Conservation (phyloP, 2,113 vertebrate genomes). For the Saimiri boliviensis region DNA sequence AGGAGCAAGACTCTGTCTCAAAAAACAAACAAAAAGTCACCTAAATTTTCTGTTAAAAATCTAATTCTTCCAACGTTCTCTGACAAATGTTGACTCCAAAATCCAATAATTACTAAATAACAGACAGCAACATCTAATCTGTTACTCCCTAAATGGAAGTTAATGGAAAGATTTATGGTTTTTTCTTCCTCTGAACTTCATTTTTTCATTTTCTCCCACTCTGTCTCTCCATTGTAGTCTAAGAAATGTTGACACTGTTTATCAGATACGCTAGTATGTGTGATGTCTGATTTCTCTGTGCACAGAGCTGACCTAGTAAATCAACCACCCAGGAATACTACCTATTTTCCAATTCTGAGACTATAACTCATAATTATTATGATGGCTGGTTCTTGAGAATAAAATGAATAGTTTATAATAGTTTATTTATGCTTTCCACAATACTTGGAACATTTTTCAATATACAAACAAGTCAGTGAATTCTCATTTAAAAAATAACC, state of each 20-base stretch:
- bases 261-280: background rate
- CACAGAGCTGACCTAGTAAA: background rate
- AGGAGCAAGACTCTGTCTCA: too few species aligned
- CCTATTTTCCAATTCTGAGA: background rate
- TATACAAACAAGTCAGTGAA: constrained; percentile 45
- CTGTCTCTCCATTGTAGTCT: background rate
- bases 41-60: constrained; percentile 41
- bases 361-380: background rate
- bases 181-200: background rate
- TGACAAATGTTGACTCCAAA: background rate
- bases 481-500: constrained; percentile 58
- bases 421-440: constrained; percentile 55
- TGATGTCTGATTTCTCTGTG: background rate
- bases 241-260: background rate
- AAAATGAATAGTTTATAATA: background rate
- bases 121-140: background rate
- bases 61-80: background rate
- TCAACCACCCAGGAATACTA: background rate
- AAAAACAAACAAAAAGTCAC: background rate
- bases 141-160: background rate
- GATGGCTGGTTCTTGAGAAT: background rate
- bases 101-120: background rate
- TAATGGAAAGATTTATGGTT: background rate
- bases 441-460: constrained; percentile 8
- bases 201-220: background rate